These are phyloP conservation scores for Drosophila pseudoobscura DNA, from an alignment of 1,140 invertebrate genomes.

Conservation along the genomic window DNA sequence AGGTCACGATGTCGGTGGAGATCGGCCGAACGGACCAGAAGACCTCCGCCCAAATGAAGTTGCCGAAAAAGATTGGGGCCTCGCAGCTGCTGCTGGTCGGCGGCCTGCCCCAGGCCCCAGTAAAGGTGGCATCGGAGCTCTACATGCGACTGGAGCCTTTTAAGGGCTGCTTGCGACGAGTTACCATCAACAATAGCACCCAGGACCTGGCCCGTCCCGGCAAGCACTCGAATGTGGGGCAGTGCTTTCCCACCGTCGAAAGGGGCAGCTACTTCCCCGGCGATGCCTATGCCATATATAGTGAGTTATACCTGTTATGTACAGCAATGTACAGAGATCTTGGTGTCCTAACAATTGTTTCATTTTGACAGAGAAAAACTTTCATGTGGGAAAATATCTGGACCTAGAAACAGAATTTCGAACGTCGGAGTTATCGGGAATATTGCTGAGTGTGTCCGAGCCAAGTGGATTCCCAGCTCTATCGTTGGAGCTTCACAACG, in stretches of 20 bases:
- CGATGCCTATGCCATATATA: conserved; percentile 91
- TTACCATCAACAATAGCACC: conserved; percentile 89
- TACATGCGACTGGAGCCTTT: conserved; percentile 89
- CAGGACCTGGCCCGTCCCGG: conserved; percentile 90
- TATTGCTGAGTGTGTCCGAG: conserved; percentile 90
- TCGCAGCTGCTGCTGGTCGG: conserved; percentile 91
- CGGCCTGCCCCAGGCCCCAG: conserved; percentile 87
- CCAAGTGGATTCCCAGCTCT: conserved; percentile 87
- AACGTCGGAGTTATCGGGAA: conserved; percentile 91
- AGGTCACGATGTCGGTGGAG: conserved; percentile 88
- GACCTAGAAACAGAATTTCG: conserved; percentile 93
- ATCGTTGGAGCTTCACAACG: conserved; percentile 90
- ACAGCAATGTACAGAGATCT: neutral
- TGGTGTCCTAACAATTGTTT: neutral
- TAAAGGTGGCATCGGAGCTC: conserved; percentile 76
- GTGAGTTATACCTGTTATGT: conserved; percentile 84
- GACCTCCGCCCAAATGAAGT: conserved; percentile 85
- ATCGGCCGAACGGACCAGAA: conserved; percentile 86
- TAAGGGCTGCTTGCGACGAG: conserved; percentile 91
- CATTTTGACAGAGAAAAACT: conserved; percentile 86
- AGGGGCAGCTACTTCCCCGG: conserved; percentile 93
- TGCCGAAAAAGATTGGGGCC: conserved; percentile 88
- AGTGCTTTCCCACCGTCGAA: conserved; percentile 94
- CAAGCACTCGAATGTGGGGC: conserved; percentile 89
- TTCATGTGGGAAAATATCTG: conserved; percentile 87